Percentiles rank a stretch among this genome's conserved stretches.
phyloP scores from a whole-genome alignment of 2,888 invertebrate species.

The Heliconius charithonia region DNA sequence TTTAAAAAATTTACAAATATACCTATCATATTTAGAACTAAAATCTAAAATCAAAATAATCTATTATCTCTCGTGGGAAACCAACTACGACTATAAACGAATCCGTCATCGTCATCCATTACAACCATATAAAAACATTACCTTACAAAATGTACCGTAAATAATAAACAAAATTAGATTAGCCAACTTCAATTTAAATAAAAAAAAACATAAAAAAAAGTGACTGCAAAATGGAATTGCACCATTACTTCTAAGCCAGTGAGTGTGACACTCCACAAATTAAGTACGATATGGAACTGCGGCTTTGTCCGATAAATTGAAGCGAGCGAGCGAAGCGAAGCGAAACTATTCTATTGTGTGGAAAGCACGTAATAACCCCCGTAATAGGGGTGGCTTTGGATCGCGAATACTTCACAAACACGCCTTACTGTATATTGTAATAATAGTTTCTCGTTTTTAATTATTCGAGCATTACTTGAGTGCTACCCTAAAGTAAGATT shows the following conservation, averaged over 20 bases:
- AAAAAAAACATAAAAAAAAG: neutral
- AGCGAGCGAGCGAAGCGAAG: conserved; percentile 32
- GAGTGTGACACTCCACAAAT: conserved; percentile 31
- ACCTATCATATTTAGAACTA: neutral
- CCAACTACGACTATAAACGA: neutral
- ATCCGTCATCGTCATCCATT: neutral
- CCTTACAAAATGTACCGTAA: too few relatives aligned
- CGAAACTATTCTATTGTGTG: conserved; percentile 26
- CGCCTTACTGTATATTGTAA: conserved; percentile 36
- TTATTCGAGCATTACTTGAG: conserved; percentile 39
- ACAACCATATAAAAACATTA: too few relatives aligned
- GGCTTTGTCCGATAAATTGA: conserved; percentile 41
- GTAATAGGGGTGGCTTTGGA: conserved; percentile 32
- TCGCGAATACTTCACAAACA: conserved; percentile 27
- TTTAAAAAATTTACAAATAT: neutral
- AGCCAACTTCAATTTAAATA: neutral
- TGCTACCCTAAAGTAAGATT: conserved; percentile 30
- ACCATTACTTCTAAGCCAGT: neutral
- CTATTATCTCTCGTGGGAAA: neutral
- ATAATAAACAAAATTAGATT: neutral
- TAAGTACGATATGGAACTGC: conserved; percentile 38
- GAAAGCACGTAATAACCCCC: conserved; percentile 20
- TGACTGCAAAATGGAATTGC: neutral
- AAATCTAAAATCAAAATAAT: too few relatives aligned
- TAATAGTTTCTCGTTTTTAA: conserved; percentile 42